Conservation (phyloP, 2,113 vertebrate species). For the Paramormyrops kingsleyae region DNA sequence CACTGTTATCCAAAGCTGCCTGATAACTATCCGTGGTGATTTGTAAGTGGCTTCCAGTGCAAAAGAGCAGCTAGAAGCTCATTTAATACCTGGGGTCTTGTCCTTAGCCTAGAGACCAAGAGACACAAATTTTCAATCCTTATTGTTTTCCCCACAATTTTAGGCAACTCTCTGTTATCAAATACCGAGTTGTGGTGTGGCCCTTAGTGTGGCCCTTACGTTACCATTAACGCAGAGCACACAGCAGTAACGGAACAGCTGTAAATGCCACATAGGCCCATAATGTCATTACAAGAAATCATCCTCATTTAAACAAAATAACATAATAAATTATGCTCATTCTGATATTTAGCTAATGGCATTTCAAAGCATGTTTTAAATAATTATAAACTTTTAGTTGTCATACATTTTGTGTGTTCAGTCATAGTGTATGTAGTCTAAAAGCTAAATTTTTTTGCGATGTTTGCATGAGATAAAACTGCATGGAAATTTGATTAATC, state of each 20-base stretch:
- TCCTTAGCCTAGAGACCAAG: background rate
- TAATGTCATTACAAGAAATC: background rate
- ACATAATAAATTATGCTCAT: background rate
- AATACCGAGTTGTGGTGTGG: background rate
- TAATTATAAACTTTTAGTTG: background rate
- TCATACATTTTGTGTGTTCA: background rate
- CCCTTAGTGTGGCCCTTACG: no score
- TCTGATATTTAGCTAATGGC: background rate
- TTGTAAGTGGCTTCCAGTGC: background rate
- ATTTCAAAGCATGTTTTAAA: background rate
- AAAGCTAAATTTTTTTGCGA: background rate
- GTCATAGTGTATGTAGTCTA: background rate
- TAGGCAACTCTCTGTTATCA: background rate
- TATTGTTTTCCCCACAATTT: background rate
- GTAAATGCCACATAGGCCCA: background rate
- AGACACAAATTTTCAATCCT: background rate
- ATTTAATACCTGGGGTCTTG: background rate
- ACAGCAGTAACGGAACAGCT: background rate
- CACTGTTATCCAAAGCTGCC: background rate
- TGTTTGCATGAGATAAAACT: background rate
- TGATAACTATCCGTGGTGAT: background rate
- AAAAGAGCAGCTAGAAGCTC: background rate
- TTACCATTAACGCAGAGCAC: background rate
- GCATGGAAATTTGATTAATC: background rate
- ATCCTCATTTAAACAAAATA: background rate